These are phyloP conservation scores for Pristionchus exspectatus DNA, from an alignment of 2,888 invertebrate genomes.

Conservation along the genomic window DNA sequence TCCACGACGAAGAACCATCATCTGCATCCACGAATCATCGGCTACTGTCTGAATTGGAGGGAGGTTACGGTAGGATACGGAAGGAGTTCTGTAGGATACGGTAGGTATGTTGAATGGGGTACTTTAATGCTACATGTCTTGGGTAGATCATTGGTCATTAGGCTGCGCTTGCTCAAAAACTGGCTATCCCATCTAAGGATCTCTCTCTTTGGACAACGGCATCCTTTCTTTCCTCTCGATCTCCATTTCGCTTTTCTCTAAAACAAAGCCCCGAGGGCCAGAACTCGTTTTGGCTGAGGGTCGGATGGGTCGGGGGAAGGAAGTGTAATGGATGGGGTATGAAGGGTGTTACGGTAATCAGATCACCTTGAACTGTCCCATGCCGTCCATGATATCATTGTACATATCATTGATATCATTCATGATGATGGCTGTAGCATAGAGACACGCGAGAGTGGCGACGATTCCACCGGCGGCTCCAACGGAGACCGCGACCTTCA, in stretches of 20 bases:
- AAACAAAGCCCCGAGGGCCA: not conserved
- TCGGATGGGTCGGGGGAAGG: not conserved
- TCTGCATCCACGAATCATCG: conserved; percentile 69
- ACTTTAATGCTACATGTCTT: not conserved
- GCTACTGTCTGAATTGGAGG: conserved; percentile 62
- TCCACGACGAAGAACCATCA: conserved; percentile 66
- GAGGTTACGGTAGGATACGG: not conserved
- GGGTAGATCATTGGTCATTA: conserved; percentile 18
- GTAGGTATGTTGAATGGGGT: not conserved
- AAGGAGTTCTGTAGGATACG: no score
- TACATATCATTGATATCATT: conserved; percentile 72
- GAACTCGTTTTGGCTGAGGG: conserved; percentile 18
- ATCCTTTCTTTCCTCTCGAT: conserved; percentile 26
- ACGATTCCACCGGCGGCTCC: conserved; percentile 68
- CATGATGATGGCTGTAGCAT: conserved; percentile 68
- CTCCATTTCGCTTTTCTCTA: conserved; percentile 14
- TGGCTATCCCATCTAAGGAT: not conserved
- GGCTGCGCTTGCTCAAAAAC: not conserved
- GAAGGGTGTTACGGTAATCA: not conserved
- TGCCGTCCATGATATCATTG: conserved; percentile 71
- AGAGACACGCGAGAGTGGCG: conserved; percentile 66
- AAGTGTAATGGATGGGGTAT: conserved; percentile 2
- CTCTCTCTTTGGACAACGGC: conserved; percentile 39
- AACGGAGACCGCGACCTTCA: conserved; percentile 67
- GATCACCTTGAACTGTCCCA: conserved; percentile 66